Evolutionary conservation across 2,113 vertebrate genomes (phyloP).

Genomic region (Alouatta palliata): DNA sequence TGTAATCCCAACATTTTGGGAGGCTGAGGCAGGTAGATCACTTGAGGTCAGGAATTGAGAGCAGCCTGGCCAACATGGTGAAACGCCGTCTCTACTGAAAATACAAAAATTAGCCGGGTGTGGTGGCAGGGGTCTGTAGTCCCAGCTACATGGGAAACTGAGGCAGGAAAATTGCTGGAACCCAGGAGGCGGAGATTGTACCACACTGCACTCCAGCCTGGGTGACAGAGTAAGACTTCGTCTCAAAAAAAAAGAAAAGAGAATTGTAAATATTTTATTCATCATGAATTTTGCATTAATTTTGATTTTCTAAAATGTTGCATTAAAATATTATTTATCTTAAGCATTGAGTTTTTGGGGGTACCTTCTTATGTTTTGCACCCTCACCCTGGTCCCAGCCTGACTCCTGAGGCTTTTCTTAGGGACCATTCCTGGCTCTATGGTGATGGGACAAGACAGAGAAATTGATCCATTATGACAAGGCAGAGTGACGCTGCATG

Average conservation of each 20-base stretch:
- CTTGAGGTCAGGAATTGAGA: neutral
- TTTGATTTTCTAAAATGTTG: neutral
- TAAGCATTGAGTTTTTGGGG: neutral
- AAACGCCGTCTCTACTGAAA: neutral
- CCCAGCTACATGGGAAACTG: neutral
- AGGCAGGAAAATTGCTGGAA: neutral
- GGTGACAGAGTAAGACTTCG: neutral
- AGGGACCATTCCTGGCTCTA: neutral
- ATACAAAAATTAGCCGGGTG: neutral
- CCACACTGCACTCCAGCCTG: neutral
- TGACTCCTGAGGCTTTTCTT: neutral
- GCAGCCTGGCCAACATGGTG: neutral
- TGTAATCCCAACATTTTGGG: neutral
- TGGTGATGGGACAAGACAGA: neutral
- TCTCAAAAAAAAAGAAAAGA: neutral
- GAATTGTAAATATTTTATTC: neutral
- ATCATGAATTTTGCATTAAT: neutral
- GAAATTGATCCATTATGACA: neutral
- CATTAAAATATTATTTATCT: constrained; percentile 2
- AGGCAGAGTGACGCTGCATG: neutral
- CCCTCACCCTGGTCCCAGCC: neutral
- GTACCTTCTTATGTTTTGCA: neutral
- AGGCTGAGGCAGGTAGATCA: neutral
- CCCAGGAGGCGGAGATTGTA: neutral
- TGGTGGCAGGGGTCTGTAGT: neutral